phyloP scores from a whole-genome alignment of 2,888 invertebrate genomes.

The Nomada lathburiana region DNA sequence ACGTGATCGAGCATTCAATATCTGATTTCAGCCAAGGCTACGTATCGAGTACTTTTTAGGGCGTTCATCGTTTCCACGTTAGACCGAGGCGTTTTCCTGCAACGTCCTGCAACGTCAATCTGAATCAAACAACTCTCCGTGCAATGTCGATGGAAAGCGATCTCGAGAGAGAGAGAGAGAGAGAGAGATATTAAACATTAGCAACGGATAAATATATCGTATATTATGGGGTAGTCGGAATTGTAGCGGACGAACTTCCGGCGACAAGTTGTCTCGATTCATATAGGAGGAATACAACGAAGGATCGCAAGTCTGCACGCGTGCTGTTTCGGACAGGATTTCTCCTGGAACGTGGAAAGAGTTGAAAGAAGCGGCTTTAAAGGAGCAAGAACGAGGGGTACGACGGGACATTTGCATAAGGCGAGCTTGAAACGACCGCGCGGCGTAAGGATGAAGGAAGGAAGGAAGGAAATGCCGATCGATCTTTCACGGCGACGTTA shows the following conservation, averaged over 20 bases:
- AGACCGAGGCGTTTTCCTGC: too few species aligned
- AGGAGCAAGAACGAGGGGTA: not conserved
- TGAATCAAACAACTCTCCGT: too few species aligned
- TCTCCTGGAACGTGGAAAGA: slow-evolving; percentile 32
- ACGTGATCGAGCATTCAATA: slow-evolving; percentile 51
- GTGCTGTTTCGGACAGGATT: slow-evolving; percentile 32
- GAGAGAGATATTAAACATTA: too few species aligned
- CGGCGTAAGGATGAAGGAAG: slow-evolving; percentile 71
- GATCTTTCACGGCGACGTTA: slow-evolving; percentile 71
- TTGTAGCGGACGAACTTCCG: not conserved
- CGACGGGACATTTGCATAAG: slow-evolving; percentile 67
- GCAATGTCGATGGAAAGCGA: not conserved
- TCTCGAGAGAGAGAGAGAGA: too few species aligned
- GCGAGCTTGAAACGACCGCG: slow-evolving; percentile 64
- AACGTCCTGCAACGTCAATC: too few species aligned
- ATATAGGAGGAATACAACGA: not conserved
- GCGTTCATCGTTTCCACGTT: too few species aligned
- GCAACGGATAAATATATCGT: too few species aligned
- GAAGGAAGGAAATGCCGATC: slow-evolving; percentile 76
- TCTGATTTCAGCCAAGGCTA: not conserved
- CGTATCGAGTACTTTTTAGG: not conserved
- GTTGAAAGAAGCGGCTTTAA: slow-evolving; percentile 18
- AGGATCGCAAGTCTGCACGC: not conserved
- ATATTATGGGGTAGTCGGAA: not conserved
- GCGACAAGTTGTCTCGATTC: not conserved